Evolutionary conservation across 2,888 invertebrate species (phyloP).

Genomic region (Papilio protenor): DNA sequence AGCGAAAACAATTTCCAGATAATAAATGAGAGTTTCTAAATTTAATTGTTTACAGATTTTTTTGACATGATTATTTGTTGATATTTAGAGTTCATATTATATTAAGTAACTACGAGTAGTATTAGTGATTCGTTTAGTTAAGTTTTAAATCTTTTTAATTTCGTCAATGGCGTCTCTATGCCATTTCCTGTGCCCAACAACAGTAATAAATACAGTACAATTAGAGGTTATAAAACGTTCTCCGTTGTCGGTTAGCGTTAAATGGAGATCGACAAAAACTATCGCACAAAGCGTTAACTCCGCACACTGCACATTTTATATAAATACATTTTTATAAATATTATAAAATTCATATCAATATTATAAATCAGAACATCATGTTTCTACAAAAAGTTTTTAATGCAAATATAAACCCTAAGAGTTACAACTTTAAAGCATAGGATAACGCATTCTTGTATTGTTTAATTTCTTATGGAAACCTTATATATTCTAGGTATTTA

Average conservation of each 20-base stretch:
- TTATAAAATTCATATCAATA: neutral
- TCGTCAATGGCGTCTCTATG: constrained; percentile 49
- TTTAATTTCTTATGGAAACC: too few species aligned
- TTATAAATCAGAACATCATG: neutral
- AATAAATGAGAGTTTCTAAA: too few species aligned
- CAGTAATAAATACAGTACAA: constrained; percentile 70
- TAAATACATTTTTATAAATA: neutral
- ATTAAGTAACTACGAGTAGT: too few species aligned
- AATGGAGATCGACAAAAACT: constrained; percentile 60
- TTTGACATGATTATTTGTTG: too few species aligned
- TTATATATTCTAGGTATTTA: too few species aligned
- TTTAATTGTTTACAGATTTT: too few species aligned
- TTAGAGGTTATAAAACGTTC: constrained; percentile 73
- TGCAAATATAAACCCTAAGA: too few species aligned
- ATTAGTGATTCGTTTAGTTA: too few species aligned
- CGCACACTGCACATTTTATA: constrained; percentile 2
- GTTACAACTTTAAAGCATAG: too few species aligned
- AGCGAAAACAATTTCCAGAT: too few species aligned
- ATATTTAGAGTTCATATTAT: too few species aligned
- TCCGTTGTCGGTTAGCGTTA: constrained; percentile 63
- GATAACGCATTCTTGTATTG: too few species aligned
- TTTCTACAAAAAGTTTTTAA: neutral
- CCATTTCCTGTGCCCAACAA: constrained; percentile 49
- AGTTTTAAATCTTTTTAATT: neutral
- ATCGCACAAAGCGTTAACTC: constrained; percentile 28